Conservation (phyloP, 2,797 vertebrate species). For the Sitta carolinensis region DNA sequence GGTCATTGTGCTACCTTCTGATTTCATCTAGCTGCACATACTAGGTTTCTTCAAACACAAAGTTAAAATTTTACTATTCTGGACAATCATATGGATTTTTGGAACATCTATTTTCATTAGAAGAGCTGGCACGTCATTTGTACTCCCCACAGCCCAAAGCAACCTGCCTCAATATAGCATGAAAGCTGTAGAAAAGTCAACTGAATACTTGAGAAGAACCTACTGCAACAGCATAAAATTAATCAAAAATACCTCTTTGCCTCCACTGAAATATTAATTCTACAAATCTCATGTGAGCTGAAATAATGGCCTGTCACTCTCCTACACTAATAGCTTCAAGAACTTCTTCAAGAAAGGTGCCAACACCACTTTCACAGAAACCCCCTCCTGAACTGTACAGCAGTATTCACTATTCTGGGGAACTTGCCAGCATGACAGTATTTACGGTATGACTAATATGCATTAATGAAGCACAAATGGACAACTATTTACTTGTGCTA, state of each 20-base stretch:
- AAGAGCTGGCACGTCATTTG: neutral
- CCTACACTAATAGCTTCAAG: conserved; percentile 11
- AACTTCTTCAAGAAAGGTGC: conserved; percentile 49
- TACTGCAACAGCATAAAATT: neutral
- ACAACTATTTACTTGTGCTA: conserved; percentile 60
- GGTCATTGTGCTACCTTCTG: neutral
- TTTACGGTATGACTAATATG: conserved; percentile 55
- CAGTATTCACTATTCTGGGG: conserved; percentile 47
- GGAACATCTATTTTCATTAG: neutral
- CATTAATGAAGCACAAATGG: conserved; percentile 56
- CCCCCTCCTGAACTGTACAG: conserved; percentile 23
- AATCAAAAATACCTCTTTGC: neutral
- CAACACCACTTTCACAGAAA: conserved; percentile 33
- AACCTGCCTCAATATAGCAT: neutral
- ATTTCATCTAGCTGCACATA: neutral
- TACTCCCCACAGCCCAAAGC: neutral
- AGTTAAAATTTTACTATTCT: neutral
- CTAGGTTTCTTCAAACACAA: neutral
- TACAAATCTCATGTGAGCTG: neutral
- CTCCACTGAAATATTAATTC: neutral
- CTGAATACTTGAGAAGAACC: neutral
- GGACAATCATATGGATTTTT: neutral
- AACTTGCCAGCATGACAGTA: conserved; percentile 51
- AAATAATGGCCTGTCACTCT: conserved; percentile 25
- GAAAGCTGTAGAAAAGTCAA: neutral